These are phyloP conservation scores for Caranx ignobilis DNA, from an alignment of 2,113 vertebrate species.

Conservation along the genomic window DNA sequence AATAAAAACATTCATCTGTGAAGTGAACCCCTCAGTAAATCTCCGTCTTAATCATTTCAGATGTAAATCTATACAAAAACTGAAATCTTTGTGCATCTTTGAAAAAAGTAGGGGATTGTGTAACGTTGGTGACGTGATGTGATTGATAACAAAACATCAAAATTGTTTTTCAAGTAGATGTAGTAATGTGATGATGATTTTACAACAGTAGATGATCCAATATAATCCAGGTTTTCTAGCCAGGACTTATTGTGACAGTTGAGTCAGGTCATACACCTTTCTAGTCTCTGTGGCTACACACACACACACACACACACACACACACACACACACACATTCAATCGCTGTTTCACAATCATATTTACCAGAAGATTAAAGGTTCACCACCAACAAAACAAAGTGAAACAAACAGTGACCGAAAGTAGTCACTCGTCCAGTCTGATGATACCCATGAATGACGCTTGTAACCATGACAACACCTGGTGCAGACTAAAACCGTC, in stretches of 20 bases:
- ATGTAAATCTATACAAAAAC: too few species aligned
- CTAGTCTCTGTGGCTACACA: background rate
- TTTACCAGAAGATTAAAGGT: background rate
- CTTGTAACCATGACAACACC: background rate
- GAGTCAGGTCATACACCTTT: background rate
- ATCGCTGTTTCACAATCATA: background rate
- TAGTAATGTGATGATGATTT: too few species aligned
- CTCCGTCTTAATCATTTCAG: too few species aligned
- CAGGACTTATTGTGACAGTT: background rate
- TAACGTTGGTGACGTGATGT: too few species aligned
- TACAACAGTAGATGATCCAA: too few species aligned
- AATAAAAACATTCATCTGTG: too few species aligned
- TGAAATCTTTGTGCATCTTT: too few species aligned
- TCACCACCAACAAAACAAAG: background rate
- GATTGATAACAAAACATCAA: background rate
- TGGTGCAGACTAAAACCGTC: background rate
- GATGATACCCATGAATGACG: background rate
- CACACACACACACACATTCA: too few species aligned
- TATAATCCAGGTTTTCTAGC: background rate
- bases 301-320: too few species aligned
- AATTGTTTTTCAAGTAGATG: too few species aligned
- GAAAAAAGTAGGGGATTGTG: too few species aligned
- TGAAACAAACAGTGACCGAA: background rate
- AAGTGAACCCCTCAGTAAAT: too few species aligned
- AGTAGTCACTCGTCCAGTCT: background rate